phyloP scores from a whole-genome alignment of 64 coral and sea anemone genomes.

The Montipora cactus region DNA sequence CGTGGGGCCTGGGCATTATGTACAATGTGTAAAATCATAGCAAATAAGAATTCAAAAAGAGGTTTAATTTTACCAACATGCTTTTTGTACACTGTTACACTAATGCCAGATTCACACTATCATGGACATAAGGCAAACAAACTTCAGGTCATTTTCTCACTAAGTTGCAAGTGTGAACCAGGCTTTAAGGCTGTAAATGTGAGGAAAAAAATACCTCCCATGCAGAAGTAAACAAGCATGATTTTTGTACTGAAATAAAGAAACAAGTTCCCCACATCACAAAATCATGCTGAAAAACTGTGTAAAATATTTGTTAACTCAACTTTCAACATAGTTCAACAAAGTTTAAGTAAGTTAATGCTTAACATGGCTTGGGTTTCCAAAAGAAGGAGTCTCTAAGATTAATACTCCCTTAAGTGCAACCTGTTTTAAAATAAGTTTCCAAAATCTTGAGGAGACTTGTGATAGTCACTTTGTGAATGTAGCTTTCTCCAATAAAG shows the following conservation, averaged over 20 bases:
- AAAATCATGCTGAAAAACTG: too few relatives aligned
- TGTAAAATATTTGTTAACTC: not conserved
- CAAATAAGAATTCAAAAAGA: not conserved
- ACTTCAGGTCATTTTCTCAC: not conserved
- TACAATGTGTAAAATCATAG: not conserved
- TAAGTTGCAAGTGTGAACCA: constrained; percentile 7
- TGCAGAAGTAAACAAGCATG: too few relatives aligned
- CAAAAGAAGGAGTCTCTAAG: too few relatives aligned
- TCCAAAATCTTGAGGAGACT: constrained; percentile 32
- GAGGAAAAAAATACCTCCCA: not conserved
- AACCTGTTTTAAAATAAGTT: constrained; percentile 22
- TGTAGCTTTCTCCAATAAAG: constrained; percentile 53
- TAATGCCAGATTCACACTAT: not conserved
- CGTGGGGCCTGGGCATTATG: too few relatives aligned
- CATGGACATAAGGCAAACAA: constrained; percentile 15
- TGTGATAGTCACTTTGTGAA: constrained; percentile 49
- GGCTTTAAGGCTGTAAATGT: not conserved
- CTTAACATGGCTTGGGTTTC: not conserved
- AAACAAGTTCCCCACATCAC: too few relatives aligned
- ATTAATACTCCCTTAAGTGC: too few relatives aligned
- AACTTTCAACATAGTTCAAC: not conserved
- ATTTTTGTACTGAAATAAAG: too few relatives aligned
- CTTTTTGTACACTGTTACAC: not conserved
- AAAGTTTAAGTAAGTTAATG: constrained; percentile 7
- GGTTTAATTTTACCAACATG: not conserved